phyloP scores from a whole-genome alignment of 2,888 invertebrate genomes.

The Drosophila affinis region DNA sequence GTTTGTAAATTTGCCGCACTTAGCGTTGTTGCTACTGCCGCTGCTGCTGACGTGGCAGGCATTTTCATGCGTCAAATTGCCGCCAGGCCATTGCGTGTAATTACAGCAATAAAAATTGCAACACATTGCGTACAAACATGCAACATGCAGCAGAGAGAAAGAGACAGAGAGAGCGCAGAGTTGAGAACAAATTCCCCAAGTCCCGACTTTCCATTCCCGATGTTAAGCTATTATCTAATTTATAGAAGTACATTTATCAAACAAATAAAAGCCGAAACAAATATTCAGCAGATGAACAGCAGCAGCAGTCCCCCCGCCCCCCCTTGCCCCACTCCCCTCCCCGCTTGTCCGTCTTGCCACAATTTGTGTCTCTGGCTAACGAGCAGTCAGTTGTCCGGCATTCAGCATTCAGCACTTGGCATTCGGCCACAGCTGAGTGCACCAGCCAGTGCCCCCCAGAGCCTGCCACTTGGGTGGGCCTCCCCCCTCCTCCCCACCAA shows the following conservation, averaged over 20 bases:
- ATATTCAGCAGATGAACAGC: constrained; percentile 46
- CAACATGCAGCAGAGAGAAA: constrained; percentile 53
- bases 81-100: constrained; percentile 75
- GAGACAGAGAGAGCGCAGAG: constrained; percentile 19
- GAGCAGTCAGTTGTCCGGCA: constrained; percentile 21
- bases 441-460: background rate
- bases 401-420: constrained; percentile 30
- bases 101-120: constrained; percentile 76
- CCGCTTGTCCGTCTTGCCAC: constrained; percentile 31
- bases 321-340: background rate
- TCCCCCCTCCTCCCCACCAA: background rate
- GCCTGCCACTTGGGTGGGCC: constrained; percentile 63
- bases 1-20: constrained; percentile 68
- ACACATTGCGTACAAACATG: constrained; percentile 76
- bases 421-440: constrained; percentile 60
- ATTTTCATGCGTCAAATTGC: constrained; percentile 77
- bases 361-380: constrained; percentile 55
- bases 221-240: constrained; percentile 71
- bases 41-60: constrained; percentile 61
- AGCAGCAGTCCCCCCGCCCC: constrained; percentile 3
- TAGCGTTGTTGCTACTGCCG: constrained; percentile 47
- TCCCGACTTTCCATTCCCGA: background rate
- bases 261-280: constrained; percentile 73
- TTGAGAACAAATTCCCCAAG: background rate
- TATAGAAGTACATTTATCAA: constrained; percentile 71